Percentiles rank a stretch among this genome's conserved stretches.
These are phyloP conservation scores for Drosophila setifemur DNA, from an alignment of 1,140 invertebrate species.

Conservation along the genomic window DNA sequence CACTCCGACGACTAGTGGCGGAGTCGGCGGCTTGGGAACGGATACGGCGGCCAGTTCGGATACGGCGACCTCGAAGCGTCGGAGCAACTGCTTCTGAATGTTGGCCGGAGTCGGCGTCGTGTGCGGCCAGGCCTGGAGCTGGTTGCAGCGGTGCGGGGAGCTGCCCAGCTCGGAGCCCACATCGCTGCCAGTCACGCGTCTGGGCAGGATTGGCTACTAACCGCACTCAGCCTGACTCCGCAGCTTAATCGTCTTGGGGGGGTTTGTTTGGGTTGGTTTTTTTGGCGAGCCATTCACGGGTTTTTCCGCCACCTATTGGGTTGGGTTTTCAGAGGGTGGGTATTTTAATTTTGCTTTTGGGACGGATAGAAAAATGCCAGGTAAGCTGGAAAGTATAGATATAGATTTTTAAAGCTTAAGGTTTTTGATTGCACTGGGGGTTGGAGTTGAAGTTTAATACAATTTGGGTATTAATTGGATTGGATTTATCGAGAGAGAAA, in stretches of 20 bases:
- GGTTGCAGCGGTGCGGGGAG: constrained; percentile 72
- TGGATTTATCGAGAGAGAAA: no score
- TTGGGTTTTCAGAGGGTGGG: neutral
- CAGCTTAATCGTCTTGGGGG: neutral
- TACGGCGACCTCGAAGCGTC: constrained; percentile 49
- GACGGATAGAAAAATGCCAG: neutral
- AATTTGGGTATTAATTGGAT: no score
- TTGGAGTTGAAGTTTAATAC: no score
- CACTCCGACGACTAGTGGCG: constrained; percentile 11
- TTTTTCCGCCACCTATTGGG: neutral
- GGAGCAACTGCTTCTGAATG: constrained; percentile 79
- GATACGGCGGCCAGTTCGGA: constrained; percentile 3
- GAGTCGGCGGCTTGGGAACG: neutral
- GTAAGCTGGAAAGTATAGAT: neutral
- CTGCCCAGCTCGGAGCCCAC: constrained; percentile 66
- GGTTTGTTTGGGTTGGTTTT: neutral
- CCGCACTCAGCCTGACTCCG: constrained; percentile 46
- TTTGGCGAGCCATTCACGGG: neutral
- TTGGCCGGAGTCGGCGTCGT: constrained; percentile 72
- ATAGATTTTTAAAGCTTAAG: neutral
- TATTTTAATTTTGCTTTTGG: neutral
- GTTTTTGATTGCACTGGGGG: constrained; percentile 12
- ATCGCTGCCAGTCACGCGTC: constrained; percentile 54
- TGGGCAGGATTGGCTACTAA: constrained; percentile 66
- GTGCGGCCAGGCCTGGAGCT: constrained; percentile 62